phyloP scores from a whole-genome alignment of 2,888 invertebrate genomes.

The Eupithecia tripunctaria region DNA sequence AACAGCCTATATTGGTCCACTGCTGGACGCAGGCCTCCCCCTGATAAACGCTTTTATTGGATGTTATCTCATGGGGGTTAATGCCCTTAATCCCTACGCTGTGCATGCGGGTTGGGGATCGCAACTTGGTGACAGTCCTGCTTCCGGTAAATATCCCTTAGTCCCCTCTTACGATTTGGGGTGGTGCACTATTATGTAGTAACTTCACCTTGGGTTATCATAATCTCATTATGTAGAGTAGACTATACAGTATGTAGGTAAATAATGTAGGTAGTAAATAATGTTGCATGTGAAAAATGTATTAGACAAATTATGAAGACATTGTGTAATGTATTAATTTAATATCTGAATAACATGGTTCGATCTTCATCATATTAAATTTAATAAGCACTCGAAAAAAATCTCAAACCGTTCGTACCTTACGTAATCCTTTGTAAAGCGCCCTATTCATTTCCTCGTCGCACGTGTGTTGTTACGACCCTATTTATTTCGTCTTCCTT shows the following conservation, averaged over 20 bases:
- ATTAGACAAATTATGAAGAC: background rate
- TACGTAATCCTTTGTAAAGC: conserved; percentile 11
- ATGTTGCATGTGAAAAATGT: background rate
- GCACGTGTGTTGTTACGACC: conserved; percentile 4
- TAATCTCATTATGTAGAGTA: background rate
- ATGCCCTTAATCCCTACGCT: too few relatives aligned
- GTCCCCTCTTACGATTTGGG: too few relatives aligned
- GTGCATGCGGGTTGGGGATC: too few relatives aligned
- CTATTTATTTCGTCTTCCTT: conserved; percentile 15
- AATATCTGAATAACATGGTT: background rate
- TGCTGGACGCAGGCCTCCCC: too few relatives aligned
- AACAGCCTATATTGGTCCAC: too few relatives aligned
- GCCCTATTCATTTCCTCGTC: background rate
- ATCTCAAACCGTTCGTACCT: background rate
- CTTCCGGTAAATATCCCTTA: too few relatives aligned
- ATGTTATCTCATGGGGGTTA: too few relatives aligned
- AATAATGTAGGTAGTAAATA: background rate
- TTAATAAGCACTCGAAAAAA: background rate
- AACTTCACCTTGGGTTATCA: background rate
- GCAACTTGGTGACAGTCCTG: too few relatives aligned
- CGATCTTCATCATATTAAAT: background rate
- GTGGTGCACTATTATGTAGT: background rate
- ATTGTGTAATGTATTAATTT: background rate
- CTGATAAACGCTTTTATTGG: too few relatives aligned
- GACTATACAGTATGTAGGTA: too few relatives aligned